Conservation (phyloP, 2,113 vertebrate species). For the Chloroceryle aenea region DNA sequence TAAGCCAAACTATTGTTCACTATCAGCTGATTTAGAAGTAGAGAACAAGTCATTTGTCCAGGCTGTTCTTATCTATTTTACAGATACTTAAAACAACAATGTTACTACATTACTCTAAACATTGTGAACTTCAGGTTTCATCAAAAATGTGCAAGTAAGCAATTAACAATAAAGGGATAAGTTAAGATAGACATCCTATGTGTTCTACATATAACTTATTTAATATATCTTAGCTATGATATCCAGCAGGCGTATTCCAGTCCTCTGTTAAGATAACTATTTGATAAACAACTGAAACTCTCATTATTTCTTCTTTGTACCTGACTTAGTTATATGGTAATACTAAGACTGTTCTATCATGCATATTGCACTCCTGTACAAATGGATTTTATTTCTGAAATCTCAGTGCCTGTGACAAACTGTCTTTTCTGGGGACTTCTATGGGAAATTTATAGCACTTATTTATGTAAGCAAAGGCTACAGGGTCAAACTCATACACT, state of each 20-base stretch:
- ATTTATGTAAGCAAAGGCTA: neutral
- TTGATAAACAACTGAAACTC: neutral
- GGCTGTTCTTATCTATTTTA: neutral
- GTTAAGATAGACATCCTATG: accelerated
- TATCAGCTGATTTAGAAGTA: neutral
- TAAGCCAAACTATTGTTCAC: neutral
- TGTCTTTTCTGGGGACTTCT: neutral
- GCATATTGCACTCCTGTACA: accelerated
- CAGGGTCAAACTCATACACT: neutral
- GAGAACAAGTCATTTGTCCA: neutral
- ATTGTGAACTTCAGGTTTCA: neutral
- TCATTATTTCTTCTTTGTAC: neutral
- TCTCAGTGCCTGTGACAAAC: neutral
- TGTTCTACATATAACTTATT: neutral
- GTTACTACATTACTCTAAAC: neutral
- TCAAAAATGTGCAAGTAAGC: neutral
- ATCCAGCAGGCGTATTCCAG: neutral
- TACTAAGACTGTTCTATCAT: neutral
- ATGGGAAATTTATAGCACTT: neutral
- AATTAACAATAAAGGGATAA: neutral
- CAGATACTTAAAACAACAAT: neutral
- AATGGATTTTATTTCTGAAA: neutral
- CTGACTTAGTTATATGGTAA: neutral
- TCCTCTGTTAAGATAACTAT: neutral
- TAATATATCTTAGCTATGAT: neutral